Base-by-base conservation (phyloP, 1,140 invertebrate genomes). In the Ips typographus region DNA sequence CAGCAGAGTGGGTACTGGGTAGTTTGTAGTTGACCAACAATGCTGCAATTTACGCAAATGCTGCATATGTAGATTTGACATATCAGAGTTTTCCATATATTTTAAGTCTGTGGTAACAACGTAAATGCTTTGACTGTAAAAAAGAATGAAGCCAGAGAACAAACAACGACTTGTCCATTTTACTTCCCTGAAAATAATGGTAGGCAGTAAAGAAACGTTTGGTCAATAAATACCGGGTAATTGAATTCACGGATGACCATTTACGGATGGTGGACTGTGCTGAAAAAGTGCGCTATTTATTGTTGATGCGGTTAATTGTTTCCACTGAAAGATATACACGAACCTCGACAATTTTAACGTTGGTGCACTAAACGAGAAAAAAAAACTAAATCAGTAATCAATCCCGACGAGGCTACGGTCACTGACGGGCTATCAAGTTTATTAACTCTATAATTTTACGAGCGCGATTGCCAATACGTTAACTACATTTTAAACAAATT, bases 271-370 rank as follows among this genome's bases (percentile, higher is more conserved):
- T 22, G 22, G 22, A 22, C 22, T 22, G 44, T 49, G 44, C 44
- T 49, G 44, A 49, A 49, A 49, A 49, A 49, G 6, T 22, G 44
- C 44, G 44, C 22, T 49, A 49, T 49, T 49, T 49, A 49, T 49
- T 49, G 22, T 49, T 8, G 44, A 49, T 22, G 1, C 1, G 44
- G 6, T 49, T 49, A 49, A 49, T 49, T 49, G 44, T 49, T 3
- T 49, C 3, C 44, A 2, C 44, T 49, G 22, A 49, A 3, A 3
- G 22, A 22, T 3, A 49, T 6, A 49, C 6, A 22, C 3, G 44
- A 6, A 49, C 44, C 2, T 8, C 6, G 44, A 22, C 44, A 2
- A 8, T 49, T 6, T 49, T 49, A 22, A 22, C 22, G 22, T 22
- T 22, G 22, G 22, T 22, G 22, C 22, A 22, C 22, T 22, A 22